Percentiles rank a stretch among this genome's conserved stretches.
Evolutionary conservation across 2,797 vertebrate genomes (phyloP).

Genomic region (Onychomys arenicola): DNA sequence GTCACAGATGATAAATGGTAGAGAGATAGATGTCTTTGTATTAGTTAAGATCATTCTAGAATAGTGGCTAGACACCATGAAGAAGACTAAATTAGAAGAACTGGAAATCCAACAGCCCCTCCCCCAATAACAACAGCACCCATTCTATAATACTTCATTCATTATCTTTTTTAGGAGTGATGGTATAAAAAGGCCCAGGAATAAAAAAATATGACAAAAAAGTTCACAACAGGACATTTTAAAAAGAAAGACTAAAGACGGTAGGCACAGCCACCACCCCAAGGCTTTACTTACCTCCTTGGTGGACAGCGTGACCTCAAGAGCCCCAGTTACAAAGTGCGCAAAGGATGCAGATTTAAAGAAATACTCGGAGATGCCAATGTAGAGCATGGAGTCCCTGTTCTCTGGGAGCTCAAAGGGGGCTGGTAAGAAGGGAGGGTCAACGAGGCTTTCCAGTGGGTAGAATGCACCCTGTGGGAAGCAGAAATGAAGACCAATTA

Average conservation of each 20-base stretch:
- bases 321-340: slow-evolving; percentile 89
- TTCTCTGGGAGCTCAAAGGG: slow-evolving; percentile 87
- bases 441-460: slow-evolving; percentile 71
- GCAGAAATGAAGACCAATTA: neutral
- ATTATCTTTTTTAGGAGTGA: neutral
- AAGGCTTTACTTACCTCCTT: slow-evolving; percentile 88
- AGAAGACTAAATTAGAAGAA: neutral
- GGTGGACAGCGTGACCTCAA: slow-evolving; percentile 88
- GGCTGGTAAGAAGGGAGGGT: slow-evolving; percentile 88
- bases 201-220: neutral
- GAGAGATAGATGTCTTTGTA: neutral
- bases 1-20: neutral
- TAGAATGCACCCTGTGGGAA: slow-evolving; percentile 82
- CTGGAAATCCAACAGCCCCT: neutral
- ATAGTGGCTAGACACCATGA: neutral
- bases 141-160: neutral
- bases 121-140: neutral
- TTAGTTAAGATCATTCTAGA: slow-evolving; percentile 12
- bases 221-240: no score
- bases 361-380: slow-evolving; percentile 91
- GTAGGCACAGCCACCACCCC: neutral
- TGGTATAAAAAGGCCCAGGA: neutral
- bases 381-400: slow-evolving; percentile 89
- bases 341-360: slow-evolving; percentile 91
- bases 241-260: neutral